Percentiles rank a stretch among this genome's conserved stretches.
These are phyloP conservation scores for Polyommatus iphigenia DNA, from an alignment of 2,888 invertebrate species.

Conservation along the genomic window DNA sequence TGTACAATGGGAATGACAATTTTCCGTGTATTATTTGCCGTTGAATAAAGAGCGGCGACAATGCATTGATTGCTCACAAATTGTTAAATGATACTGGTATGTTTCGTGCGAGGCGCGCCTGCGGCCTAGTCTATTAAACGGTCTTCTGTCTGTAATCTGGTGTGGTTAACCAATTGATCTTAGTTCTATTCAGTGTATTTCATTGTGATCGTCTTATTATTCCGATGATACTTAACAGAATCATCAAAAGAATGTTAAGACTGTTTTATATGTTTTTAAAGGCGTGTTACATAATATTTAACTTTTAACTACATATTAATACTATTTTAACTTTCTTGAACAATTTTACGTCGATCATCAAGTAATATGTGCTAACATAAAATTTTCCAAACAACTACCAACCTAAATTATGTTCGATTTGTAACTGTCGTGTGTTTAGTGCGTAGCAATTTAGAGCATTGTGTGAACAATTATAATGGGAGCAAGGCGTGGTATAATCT, in stretches of 20 bases:
- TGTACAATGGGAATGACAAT: slow-evolving; percentile 76
- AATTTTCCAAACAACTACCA: not conserved
- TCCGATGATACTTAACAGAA: not conserved
- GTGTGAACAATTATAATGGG: slow-evolving; percentile 26
- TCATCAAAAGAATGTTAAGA: not conserved
- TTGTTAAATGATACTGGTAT: slow-evolving; percentile 79
- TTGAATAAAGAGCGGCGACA: slow-evolving; percentile 80
- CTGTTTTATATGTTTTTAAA: not conserved
- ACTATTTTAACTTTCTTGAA: not conserved
- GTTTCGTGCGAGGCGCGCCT: slow-evolving; percentile 74
- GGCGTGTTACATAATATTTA: too few relatives aligned
- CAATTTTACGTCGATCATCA: not conserved
- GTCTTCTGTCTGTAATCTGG: slow-evolving; percentile 36
- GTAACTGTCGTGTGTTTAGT: slow-evolving; percentile 18
- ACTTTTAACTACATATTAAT: too few relatives aligned
- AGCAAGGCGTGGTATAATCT: slow-evolving; percentile 31
- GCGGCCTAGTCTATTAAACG: slow-evolving; percentile 64
- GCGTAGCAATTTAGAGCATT: slow-evolving; percentile 26
- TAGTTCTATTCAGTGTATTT: slow-evolving; percentile 1
- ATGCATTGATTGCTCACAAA: slow-evolving; percentile 79
- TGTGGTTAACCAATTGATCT: slow-evolving; percentile 34
- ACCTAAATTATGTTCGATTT: slow-evolving; percentile 12
- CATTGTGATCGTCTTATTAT: not conserved
- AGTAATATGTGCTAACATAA: not conserved
- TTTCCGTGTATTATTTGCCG: slow-evolving; percentile 78